Conservation (phyloP, 2,797 vertebrate species). For the Lagorchestes hirsutus region DNA sequence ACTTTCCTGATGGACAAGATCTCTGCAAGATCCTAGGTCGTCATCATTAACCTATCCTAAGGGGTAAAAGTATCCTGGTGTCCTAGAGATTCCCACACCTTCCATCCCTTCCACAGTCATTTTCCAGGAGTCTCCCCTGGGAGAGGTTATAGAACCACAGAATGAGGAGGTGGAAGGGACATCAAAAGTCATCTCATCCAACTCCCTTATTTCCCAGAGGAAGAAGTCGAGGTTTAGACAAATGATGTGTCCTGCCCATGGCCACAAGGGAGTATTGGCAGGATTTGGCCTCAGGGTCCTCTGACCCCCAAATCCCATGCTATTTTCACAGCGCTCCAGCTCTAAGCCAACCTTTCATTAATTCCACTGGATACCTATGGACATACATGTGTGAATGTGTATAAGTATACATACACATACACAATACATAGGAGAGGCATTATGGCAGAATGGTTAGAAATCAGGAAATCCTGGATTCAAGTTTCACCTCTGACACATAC, state of each 20-base stretch:
- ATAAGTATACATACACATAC: not conserved
- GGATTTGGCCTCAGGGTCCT: not conserved
- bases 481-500: not conserved
- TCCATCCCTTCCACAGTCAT: not conserved
- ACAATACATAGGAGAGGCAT: not conserved
- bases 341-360: not conserved
- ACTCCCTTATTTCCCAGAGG: not conserved
- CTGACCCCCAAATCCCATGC: not conserved
- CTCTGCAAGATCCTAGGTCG: not conserved
- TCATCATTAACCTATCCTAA: not conserved
- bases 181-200: not conserved
- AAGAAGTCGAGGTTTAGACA: not conserved
- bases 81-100: not conserved
- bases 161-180: not conserved
- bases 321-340: not conserved
- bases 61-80: not conserved
- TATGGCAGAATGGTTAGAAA: not conserved
- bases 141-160: not conserved
- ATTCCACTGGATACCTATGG: not conserved
- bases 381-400: not conserved
- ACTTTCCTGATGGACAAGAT: not conserved
- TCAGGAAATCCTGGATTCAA: not conserved
- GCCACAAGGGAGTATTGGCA: not conserved
- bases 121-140: not conserved
- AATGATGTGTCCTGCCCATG: not conserved